phyloP scores from a whole-genome alignment of 2,888 invertebrate genomes.

The Pomacea canaliculata region DNA sequence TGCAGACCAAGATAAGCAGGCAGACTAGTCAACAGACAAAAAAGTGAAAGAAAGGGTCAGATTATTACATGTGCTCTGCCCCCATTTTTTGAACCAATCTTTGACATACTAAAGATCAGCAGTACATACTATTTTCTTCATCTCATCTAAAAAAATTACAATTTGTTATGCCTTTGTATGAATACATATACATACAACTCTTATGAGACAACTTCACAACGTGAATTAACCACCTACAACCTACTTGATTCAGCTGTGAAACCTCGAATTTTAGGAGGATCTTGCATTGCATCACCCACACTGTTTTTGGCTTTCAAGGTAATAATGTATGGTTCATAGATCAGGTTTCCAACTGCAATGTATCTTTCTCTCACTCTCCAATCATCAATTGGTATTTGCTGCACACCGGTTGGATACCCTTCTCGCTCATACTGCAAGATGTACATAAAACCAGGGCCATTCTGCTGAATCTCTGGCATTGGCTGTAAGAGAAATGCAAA shows the following conservation, averaged over 20 bases:
- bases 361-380: constrained; percentile 65
- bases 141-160: too few relatives aligned
- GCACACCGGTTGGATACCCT: constrained; percentile 74
- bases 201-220: too few relatives aligned
- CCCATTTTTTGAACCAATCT: too few relatives aligned
- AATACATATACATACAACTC: too few relatives aligned
- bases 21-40: too few relatives aligned
- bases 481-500: constrained; percentile 73
- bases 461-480: constrained; percentile 97
- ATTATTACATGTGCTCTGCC: too few relatives aligned
- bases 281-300: constrained; percentile 86
- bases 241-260: constrained; percentile 85
- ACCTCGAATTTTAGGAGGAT: constrained; percentile 85
- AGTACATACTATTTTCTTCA: too few relatives aligned
- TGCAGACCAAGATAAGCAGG: too few relatives aligned
- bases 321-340: constrained; percentile 89
- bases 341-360: constrained; percentile 67
- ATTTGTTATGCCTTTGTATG: too few relatives aligned
- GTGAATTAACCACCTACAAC: too few relatives aligned
- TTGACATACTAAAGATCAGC: too few relatives aligned
- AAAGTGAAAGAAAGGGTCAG: too few relatives aligned
- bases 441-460: constrained; percentile 94
- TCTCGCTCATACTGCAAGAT: constrained; percentile 86
- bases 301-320: constrained; percentile 93
- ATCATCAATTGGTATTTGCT: constrained; percentile 75